phyloP scores from a whole-genome alignment of 1,140 invertebrate genomes.

The Drosophila sproati region DNA sequence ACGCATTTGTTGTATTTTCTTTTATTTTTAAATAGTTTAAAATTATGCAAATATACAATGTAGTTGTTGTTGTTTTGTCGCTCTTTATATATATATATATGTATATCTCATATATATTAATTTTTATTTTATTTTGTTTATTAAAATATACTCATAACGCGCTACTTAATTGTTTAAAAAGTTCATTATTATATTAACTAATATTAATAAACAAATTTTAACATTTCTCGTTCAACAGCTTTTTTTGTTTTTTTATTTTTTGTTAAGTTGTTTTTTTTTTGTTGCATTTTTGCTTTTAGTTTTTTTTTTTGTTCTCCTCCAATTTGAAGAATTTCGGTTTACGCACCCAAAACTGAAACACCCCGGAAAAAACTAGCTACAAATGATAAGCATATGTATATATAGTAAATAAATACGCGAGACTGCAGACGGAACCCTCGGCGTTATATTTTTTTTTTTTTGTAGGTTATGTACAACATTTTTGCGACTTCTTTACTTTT shows the following conservation, averaged over 20 bases:
- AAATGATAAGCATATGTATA: conserved; percentile 22
- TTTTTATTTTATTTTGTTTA: conserved; percentile 41
- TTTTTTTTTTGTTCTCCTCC: conserved; percentile 3
- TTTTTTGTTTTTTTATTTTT: conserved; percentile 23
- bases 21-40: conserved; percentile 54
- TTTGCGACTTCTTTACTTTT: conserved; percentile 35
- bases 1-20: conserved; percentile 57
- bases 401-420: conserved; percentile 43
- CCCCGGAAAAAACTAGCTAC: conserved; percentile 37
- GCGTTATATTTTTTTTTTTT: conserved; percentile 18
- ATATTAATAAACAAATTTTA: conserved; percentile 78
- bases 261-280: conserved; percentile 14
- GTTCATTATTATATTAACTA: conserved; percentile 72
- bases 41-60: conserved; percentile 81
- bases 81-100: background rate
- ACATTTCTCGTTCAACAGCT: conserved; percentile 61
- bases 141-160: conserved; percentile 79
- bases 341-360: conserved; percentile 40
- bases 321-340: background rate
- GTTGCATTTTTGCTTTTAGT: conserved; percentile 13
- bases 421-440: conserved; percentile 47
- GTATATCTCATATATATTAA: conserved; percentile 44
- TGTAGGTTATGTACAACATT: conserved; percentile 75
- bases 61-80: conserved; percentile 47
- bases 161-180: conserved; percentile 81